phyloP scores from a whole-genome alignment of 1,140 invertebrate species.

The Drosophila pandora region DNA sequence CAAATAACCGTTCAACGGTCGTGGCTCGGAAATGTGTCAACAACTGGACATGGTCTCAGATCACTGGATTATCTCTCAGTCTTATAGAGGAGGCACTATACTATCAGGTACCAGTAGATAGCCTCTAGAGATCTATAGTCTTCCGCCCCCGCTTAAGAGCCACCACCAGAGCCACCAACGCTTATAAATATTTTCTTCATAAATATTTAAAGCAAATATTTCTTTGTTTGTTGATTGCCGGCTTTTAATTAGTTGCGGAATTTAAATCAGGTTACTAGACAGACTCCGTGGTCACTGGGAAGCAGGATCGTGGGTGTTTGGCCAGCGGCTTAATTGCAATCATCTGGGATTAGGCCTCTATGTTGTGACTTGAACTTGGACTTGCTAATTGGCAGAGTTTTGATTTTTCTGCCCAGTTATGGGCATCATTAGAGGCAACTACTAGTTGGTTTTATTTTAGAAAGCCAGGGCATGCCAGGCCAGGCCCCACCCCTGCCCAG shows the following conservation, averaged over 20 bases:
- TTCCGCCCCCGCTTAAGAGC: slow-evolving; percentile 5
- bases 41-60: too few relatives aligned
- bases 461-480: not conserved
- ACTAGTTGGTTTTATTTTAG: not conserved
- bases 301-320: slow-evolving; percentile 62
- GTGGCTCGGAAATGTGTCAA: too few relatives aligned
- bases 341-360: slow-evolving; percentile 13
- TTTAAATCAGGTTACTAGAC: not conserved
- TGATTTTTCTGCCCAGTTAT: slow-evolving; percentile 46
- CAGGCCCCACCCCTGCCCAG: too few relatives aligned
- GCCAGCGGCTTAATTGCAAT: slow-evolving; percentile 31
- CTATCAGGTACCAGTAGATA: too few relatives aligned
- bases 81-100: too few relatives aligned
- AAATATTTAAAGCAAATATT: slow-evolving; percentile 59
- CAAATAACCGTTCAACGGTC: slow-evolving; percentile 12
- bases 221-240: slow-evolving; percentile 28
- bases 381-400: slow-evolving; percentile 52
- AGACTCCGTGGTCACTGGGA: not conserved
- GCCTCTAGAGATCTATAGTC: not conserved
- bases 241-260: not conserved
- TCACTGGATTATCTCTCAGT: too few relatives aligned
- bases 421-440: slow-evolving; percentile 49
- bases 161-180: slow-evolving; percentile 26
- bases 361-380: slow-evolving; percentile 4
- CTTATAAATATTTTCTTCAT: slow-evolving; percentile 35